Evolutionary conservation across 2,888 invertebrate species (phyloP).

Genomic region (Drosophila borborema): DNA sequence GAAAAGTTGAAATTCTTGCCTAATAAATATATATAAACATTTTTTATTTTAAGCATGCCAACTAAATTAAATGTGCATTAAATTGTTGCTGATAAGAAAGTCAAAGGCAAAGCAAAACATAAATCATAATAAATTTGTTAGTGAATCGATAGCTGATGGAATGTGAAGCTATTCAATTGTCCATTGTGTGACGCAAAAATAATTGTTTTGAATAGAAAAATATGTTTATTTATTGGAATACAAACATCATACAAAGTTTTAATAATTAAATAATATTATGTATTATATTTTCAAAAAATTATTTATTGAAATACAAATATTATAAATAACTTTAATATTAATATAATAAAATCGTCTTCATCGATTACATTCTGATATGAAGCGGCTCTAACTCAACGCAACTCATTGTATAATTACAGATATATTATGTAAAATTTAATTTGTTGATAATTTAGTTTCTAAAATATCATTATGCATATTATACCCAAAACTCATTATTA

Average conservation of each 20-base stretch:
- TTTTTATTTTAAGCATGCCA: slow-evolving; percentile 31
- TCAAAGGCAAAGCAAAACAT: slow-evolving; percentile 2
- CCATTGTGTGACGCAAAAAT: neutral
- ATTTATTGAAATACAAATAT: too few relatives aligned
- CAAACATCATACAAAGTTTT: neutral
- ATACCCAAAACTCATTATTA: too few relatives aligned
- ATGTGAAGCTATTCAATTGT: neutral
- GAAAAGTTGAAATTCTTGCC: slow-evolving; percentile 17
- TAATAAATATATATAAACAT: slow-evolving; percentile 22
- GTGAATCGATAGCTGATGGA: neutral
- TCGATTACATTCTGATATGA: too few relatives aligned
- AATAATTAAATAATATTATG: too few relatives aligned
- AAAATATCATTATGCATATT: too few relatives aligned
- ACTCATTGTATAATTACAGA: too few relatives aligned
- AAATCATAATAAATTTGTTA: slow-evolving; percentile 24
- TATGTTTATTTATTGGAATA: neutral
- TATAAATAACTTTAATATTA: too few relatives aligned
- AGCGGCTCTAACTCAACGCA: too few relatives aligned
- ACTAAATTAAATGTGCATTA: slow-evolving; percentile 59
- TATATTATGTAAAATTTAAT: too few relatives aligned
- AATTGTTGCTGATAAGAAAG: slow-evolving; percentile 48
- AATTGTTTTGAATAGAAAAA: neutral
- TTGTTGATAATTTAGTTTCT: too few relatives aligned
- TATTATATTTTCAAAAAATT: too few relatives aligned
- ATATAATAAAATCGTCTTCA: too few relatives aligned